phyloP scores from a whole-genome alignment of 2,888 invertebrate genomes.

The Hoplodrina blanda region DNA sequence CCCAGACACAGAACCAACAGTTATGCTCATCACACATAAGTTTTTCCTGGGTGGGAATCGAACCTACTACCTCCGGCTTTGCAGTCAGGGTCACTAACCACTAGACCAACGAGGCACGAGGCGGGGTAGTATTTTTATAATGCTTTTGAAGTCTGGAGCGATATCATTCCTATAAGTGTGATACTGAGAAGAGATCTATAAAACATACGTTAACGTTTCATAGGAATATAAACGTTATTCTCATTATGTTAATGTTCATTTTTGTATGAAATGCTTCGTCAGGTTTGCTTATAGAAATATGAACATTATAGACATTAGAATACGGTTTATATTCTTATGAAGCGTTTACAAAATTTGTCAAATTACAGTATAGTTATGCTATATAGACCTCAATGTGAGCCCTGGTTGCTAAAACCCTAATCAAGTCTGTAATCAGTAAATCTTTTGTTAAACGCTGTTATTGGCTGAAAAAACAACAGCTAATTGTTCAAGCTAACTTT shows the following conservation, averaged over 20 bases:
- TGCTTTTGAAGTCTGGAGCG: not conserved
- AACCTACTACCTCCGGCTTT: too few relatives aligned
- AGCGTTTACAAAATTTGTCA: too few relatives aligned
- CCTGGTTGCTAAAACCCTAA: constrained; percentile 14
- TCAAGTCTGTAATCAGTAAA: not conserved
- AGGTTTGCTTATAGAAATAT: not conserved
- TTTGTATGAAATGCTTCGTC: not conserved
- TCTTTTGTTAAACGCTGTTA: not conserved
- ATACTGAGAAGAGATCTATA: not conserved
- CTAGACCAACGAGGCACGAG: too few relatives aligned
- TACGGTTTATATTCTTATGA: not conserved
- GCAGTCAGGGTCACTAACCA: too few relatives aligned
- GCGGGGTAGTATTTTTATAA: not conserved
- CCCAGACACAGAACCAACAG: too few relatives aligned
- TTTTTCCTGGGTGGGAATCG: too few relatives aligned
- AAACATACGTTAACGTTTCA: not conserved
- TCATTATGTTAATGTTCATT: not conserved
- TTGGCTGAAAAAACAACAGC: not conserved
- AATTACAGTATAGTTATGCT: not conserved
- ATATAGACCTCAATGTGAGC: not conserved
- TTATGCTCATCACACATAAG: too few relatives aligned
- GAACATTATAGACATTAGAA: not conserved
- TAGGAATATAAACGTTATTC: not conserved
- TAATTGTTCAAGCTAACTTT: too few relatives aligned
- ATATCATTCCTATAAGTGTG: not conserved